Evolutionary conservation across 1,140 invertebrate species (phyloP).

Genomic region (Philaenus spumarius): DNA sequence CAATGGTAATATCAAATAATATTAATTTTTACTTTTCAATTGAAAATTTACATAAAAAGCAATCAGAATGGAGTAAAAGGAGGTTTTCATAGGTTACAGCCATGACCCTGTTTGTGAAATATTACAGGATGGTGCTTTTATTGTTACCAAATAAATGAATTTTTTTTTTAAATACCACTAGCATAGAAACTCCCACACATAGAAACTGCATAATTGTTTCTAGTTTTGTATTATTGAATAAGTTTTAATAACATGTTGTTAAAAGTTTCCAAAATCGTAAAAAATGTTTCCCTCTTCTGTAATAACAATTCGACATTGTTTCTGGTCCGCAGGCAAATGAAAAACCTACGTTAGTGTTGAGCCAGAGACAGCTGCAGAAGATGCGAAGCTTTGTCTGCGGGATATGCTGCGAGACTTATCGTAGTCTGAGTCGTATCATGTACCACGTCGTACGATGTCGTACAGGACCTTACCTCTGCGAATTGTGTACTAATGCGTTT

Average conservation of each 20-base stretch:
- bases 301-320: background rate
- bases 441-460: conserved; percentile 29
- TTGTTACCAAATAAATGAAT: no score
- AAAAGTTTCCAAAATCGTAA: background rate
- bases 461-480: conserved; percentile 31
- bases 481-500: conserved; percentile 25
- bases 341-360: conserved; percentile 18
- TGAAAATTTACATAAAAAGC: no score
- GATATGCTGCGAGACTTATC: conserved; percentile 28
- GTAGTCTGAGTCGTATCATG: conserved; percentile 28
- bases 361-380: conserved; percentile 21
- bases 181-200: background rate
- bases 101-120: no score
- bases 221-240: background rate
- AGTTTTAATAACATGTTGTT: background rate
- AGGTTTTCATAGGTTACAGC: no score
- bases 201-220: background rate
- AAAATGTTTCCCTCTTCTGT: background rate
- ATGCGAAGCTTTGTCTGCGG: conserved; percentile 31
- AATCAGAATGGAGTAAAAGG: no score
- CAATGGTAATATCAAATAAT: no score
- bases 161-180: no score
- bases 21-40: no score
- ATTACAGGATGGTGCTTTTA: no score
- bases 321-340: conserved; percentile 1